A percentile compares a stretch with the other conserved stretches of the same genome.
Evolutionary conservation across 2,888 invertebrate species (phyloP).

Genomic region (Tridacna crocea): DNA sequence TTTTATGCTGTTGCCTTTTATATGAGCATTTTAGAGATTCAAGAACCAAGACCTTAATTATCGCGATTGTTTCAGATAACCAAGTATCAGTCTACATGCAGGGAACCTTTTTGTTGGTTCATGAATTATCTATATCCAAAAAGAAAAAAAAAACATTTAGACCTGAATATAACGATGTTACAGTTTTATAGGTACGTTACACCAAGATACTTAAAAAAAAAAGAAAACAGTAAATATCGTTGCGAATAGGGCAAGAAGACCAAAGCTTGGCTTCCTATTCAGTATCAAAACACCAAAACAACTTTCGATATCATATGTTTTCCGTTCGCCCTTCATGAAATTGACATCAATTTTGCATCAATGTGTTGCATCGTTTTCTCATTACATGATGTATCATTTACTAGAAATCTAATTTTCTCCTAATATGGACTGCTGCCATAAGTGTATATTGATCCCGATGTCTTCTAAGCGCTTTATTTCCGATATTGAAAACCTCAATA

Average conservation of each 20-base stretch:
- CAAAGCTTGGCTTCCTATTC: no score
- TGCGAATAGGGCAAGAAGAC: no score
- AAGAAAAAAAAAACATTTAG: no score
- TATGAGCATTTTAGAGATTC: background rate
- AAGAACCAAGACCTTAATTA: background rate
- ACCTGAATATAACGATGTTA: no score
- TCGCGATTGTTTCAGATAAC: no score
- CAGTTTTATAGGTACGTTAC: no score
- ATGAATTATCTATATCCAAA: no score
- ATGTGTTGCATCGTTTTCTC: conserved; percentile 25
- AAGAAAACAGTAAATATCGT: no score
- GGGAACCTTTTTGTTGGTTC: no score
- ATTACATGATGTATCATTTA: conserved; percentile 41
- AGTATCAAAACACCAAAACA: no score
- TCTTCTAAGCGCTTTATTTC: conserved; percentile 16
- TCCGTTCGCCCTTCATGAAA: background rate
- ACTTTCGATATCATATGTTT: background rate
- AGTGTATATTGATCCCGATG: conserved; percentile 52
- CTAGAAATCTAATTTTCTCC: conserved; percentile 54
- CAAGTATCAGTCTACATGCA: no score
- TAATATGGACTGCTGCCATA: conserved; percentile 56
- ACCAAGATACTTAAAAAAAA: no score
- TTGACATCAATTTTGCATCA: conserved; percentile 20
- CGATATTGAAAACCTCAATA: conserved; percentile 16
- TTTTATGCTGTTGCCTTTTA: background rate